phyloP scores from a whole-genome alignment of 2,113 vertebrate species.

The Puffinus mauretanicus region DNA sequence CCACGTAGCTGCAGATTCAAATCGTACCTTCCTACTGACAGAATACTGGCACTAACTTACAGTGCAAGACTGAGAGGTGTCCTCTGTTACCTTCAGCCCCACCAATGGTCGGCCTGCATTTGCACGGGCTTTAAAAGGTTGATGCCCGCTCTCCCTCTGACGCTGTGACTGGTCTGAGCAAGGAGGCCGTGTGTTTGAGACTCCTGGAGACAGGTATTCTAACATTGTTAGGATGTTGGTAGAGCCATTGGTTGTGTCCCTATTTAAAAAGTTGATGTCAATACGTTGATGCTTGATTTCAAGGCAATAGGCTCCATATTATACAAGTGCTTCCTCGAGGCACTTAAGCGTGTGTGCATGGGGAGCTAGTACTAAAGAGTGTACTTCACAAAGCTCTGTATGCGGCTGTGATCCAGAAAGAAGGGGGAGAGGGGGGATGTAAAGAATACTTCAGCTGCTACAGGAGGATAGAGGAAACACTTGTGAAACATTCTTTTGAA shows the following conservation, averaged over 20 bases:
- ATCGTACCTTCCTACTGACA: background rate
- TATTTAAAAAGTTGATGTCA: background rate
- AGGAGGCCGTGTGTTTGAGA: background rate
- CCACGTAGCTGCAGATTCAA: background rate
- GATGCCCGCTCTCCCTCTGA: background rate
- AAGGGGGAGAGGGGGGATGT: background rate
- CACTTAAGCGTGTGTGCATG: rapidly evolving
- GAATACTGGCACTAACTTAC: background rate
- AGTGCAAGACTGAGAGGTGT: background rate
- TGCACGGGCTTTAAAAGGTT: background rate
- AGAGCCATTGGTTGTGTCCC: background rate
- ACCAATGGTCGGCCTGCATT: background rate
- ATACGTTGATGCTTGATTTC: background rate
- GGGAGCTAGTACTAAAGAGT: background rate
- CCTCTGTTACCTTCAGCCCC: background rate
- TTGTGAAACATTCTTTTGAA: background rate
- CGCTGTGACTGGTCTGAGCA: background rate
- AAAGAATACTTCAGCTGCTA: background rate
- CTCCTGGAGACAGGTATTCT: background rate
- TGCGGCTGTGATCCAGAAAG: background rate
- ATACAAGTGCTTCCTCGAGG: background rate
- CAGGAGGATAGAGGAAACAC: background rate
- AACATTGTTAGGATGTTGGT: too few relatives aligned
- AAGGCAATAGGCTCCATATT: background rate
- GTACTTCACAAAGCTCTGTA: background rate